These are phyloP conservation scores for Scortum barcoo DNA, from an alignment of 2,113 vertebrate species.

Conservation along the genomic window DNA sequence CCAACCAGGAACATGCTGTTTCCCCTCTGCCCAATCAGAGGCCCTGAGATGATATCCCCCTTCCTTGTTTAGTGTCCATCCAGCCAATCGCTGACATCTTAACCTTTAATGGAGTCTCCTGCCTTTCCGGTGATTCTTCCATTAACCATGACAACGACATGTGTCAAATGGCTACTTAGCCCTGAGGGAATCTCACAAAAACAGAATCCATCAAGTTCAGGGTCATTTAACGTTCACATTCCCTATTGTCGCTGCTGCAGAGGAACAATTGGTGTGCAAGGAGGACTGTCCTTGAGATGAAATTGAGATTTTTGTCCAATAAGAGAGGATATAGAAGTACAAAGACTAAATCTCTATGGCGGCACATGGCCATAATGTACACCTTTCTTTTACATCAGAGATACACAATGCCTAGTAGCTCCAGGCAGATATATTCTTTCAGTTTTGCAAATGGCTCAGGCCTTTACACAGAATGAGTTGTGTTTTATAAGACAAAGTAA, in stretches of 20 bases:
- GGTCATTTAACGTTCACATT: conserved; percentile 74
- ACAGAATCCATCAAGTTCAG: conserved; percentile 76
- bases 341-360: conserved; percentile 29
- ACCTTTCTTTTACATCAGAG: conserved; percentile 28
- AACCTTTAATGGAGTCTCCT: conserved; percentile 61
- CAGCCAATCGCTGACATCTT: conserved; percentile 66
- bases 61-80: conserved; percentile 50
- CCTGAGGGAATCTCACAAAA: conserved; percentile 67
- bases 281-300: conserved; percentile 69
- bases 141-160: conserved; percentile 70
- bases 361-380: conserved; percentile 31
- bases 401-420: conserved; percentile 13
- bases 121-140: conserved; percentile 41
- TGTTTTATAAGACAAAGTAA: background rate
- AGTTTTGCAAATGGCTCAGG: background rate
- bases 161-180: conserved; percentile 74
- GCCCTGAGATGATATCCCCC: background rate
- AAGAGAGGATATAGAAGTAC: conserved; percentile 12
- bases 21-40: conserved; percentile 60
- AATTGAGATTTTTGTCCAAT: conserved; percentile 59
- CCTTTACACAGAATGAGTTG: background rate
- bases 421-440: background rate
- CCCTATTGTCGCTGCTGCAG: conserved; percentile 34
- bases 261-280: conserved; percentile 63
- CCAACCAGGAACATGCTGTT: conserved; percentile 60